Evolutionary conservation across 2,797 vertebrate species (phyloP).

Genomic region (Eulemur rubriventer): DNA sequence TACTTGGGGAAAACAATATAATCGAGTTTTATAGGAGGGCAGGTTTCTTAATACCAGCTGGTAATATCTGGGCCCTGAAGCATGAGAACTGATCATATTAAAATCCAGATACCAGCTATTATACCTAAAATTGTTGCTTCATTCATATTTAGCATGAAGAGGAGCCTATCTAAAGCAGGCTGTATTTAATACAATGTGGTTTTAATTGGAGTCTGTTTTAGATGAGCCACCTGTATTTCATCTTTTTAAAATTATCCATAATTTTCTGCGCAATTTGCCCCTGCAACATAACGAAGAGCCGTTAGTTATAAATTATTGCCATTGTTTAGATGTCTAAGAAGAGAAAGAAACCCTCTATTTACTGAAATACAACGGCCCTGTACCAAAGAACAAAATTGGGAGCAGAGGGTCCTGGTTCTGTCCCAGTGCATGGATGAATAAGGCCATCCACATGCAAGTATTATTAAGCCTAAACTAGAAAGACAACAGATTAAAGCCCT

Average conservation of each 20-base stretch:
- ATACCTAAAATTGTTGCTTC: constrained; percentile 75
- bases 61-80: constrained; percentile 68
- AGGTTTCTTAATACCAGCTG: constrained; percentile 76
- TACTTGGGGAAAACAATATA: constrained; percentile 67
- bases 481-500: not conserved
- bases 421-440: not conserved
- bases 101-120: constrained; percentile 80
- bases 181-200: constrained; percentile 81
- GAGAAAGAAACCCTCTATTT: constrained; percentile 52
- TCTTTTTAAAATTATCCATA: constrained; percentile 81
- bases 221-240: constrained; percentile 82
- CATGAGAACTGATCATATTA: constrained; percentile 75
- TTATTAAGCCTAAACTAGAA: not conserved
- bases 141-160: constrained; percentile 78
- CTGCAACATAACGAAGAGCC: constrained; percentile 76
- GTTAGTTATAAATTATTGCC: constrained; percentile 76
- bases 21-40: constrained; percentile 67
- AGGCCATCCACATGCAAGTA: not conserved
- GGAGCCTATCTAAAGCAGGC: constrained; percentile 70
- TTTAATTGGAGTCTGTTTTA: constrained; percentile 82
- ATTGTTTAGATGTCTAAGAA: constrained; percentile 72
- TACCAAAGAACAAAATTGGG: not conserved
- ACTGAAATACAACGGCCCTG: constrained; percentile 15
- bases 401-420: constrained; percentile 9
- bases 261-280: constrained; percentile 81